Percentiles rank a stretch among this genome's conserved stretches.
Conservation (phyloP, 2,888 invertebrate genomes). For the Trissolcus japonicus region DNA sequence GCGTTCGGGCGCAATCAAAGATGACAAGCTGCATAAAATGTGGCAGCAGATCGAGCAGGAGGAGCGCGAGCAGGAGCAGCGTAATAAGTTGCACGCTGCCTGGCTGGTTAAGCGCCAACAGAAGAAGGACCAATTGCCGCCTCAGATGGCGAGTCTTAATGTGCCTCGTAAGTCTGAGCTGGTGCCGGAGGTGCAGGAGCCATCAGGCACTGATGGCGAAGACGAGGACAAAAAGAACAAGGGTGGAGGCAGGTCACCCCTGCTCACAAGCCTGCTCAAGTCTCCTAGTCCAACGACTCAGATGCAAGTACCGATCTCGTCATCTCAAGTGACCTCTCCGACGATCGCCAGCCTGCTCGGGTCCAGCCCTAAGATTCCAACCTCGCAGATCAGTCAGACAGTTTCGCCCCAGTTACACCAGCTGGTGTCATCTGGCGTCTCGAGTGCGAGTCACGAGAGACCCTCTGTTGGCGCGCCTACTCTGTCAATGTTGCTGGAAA, state of each 20-base stretch:
- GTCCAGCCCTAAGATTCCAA: conserved; percentile 71
- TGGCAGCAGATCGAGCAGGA: conserved; percentile 84
- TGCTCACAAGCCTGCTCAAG: conserved; percentile 89
- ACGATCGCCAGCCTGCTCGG: conserved; percentile 79
- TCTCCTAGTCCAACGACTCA: conserved; percentile 79
- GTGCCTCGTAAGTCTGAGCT: conserved; percentile 64
- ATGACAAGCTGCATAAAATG: conserved; percentile 85
- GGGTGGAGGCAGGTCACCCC: conserved; percentile 77
- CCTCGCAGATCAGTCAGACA: conserved; percentile 63
- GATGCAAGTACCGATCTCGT: conserved; percentile 69
- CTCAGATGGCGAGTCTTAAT: conserved; percentile 52
- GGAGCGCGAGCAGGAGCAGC: conserved; percentile 83
- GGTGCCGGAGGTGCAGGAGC: conserved; percentile 59
- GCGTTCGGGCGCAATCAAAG: conserved; percentile 80
- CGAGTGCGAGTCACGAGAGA: conserved; percentile 74
- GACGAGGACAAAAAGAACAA: conserved; percentile 69
- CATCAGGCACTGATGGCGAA: conserved; percentile 66
- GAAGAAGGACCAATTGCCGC: conserved; percentile 64
- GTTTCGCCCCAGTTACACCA: conserved; percentile 78
- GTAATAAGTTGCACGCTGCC: conserved; percentile 78
- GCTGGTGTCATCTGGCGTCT: conserved; percentile 77
- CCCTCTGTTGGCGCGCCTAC: conserved; percentile 86
- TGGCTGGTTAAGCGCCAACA: conserved; percentile 71
- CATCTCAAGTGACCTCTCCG: conserved; percentile 75
- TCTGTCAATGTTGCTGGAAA: conserved; percentile 83